These are phyloP conservation scores for Harmothoe impar DNA, from an alignment of 2,888 invertebrate genomes.

Conservation along the genomic window DNA sequence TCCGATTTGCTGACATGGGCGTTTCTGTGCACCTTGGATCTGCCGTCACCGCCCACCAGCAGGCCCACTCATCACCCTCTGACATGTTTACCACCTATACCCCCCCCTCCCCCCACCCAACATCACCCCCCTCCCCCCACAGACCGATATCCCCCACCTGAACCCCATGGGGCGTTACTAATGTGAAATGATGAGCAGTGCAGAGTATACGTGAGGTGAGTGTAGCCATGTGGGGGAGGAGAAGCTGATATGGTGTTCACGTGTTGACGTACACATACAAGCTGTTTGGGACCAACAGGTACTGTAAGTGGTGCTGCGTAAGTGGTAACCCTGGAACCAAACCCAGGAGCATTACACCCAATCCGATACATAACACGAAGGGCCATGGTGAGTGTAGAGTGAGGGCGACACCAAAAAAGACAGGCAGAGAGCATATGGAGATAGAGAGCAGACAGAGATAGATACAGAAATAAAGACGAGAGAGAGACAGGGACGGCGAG, in stretches of 20 bases:
- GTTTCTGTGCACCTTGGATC: background rate
- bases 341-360: no score
- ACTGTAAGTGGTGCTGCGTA: no score
- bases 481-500: no score
- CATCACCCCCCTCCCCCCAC: background rate
- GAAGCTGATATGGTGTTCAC: background rate
- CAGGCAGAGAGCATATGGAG: no score
- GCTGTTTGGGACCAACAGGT: no score
- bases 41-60: constrained; percentile 1
- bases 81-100: background rate
- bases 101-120: background rate
- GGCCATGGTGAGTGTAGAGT: no score
- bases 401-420: no score
- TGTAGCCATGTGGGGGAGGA: background rate
- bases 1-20: background rate
- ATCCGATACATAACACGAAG: no score
- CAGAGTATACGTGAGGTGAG: background rate
- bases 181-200: constrained; percentile 14
- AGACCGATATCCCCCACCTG: background rate
- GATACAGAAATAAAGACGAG: no score
- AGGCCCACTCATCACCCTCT: background rate
- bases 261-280: background rate
- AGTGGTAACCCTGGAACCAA: no score
- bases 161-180: background rate
- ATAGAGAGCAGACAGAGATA: no score